These are phyloP conservation scores for Hoplodrina ambigua DNA, from an alignment of 2,888 invertebrate genomes.

Conservation along the genomic window DNA sequence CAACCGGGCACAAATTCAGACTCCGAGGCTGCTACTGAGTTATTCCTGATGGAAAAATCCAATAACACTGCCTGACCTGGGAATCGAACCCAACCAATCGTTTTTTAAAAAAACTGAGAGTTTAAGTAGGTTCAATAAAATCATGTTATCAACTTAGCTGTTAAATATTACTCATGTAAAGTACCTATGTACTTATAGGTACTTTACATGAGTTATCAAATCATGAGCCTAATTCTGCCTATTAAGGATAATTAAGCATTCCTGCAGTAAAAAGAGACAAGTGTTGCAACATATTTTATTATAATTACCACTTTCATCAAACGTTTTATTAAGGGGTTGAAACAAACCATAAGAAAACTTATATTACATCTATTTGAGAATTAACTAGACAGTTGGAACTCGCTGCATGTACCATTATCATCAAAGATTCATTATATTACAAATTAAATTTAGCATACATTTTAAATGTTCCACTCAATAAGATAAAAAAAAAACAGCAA, in stretches of 20 bases:
- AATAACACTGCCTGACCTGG: too few species aligned
- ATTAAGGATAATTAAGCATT: background rate
- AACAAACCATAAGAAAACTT: slow-evolving; percentile 76
- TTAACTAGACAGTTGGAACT: slow-evolving; percentile 69
- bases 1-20: too few species aligned
- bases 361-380: slow-evolving; percentile 74
- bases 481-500: slow-evolving; percentile 46
- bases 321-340: slow-evolving; percentile 76
- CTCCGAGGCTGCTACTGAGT: too few species aligned
- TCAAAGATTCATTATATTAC: slow-evolving; percentile 53
- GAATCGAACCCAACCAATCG: too few species aligned
- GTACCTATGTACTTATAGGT: too few species aligned
- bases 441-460: slow-evolving; percentile 60
- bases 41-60: too few species aligned
- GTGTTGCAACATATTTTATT: slow-evolving; percentile 84
- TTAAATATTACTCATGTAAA: too few species aligned
- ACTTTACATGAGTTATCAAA: too few species aligned
- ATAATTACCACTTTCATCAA: slow-evolving; percentile 82
- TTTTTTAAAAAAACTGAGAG: too few species aligned
- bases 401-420: slow-evolving; percentile 59
- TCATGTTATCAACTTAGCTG: too few species aligned
- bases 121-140: too few species aligned
- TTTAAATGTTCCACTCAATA: slow-evolving; percentile 49
- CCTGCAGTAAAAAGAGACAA: slow-evolving; percentile 53
- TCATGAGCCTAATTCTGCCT: too few species aligned